A percentile compares a stretch with the other conserved stretches of the same genome.
Conservation (phyloP, 2,113 vertebrate species). For the Gallinago paraguaiae region DNA sequence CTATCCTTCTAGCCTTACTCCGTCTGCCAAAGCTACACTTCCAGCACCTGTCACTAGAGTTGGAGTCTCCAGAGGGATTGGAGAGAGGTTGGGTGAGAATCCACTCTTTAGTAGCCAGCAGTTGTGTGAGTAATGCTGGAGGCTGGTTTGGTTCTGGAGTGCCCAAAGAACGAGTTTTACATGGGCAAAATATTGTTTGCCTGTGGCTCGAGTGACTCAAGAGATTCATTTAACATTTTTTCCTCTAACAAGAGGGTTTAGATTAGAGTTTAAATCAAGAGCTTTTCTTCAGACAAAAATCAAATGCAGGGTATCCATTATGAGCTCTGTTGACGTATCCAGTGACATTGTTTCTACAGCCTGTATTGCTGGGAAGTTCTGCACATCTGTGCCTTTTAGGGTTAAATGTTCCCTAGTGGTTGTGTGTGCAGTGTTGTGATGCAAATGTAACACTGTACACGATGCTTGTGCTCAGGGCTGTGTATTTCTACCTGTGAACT, state of each 20-base stretch:
- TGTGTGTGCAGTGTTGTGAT: not conserved
- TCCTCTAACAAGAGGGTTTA: not conserved
- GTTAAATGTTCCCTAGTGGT: not conserved
- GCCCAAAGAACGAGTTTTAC: not conserved
- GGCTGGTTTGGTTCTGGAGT: not conserved
- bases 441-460: rapidly evolving
- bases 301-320: rapidly evolving
- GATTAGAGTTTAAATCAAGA: not conserved
- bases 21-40: rapidly evolving
- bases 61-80: not conserved
- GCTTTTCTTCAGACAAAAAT: not conserved
- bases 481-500: not conserved
- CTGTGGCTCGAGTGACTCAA: not conserved
- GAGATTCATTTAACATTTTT: not conserved
- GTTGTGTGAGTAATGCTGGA: not conserved
- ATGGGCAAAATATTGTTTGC: not conserved
- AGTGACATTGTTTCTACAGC: rapidly evolving
- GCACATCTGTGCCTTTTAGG: not conserved
- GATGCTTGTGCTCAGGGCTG: not conserved
- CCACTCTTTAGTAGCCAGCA: not conserved
- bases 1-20: not conserved
- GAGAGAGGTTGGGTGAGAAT: not conserved
- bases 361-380: not conserved
- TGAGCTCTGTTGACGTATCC: not conserved
- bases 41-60: not conserved